phyloP scores from a whole-genome alignment of 1,140 invertebrate species.

The Tribolium castaneum region DNA sequence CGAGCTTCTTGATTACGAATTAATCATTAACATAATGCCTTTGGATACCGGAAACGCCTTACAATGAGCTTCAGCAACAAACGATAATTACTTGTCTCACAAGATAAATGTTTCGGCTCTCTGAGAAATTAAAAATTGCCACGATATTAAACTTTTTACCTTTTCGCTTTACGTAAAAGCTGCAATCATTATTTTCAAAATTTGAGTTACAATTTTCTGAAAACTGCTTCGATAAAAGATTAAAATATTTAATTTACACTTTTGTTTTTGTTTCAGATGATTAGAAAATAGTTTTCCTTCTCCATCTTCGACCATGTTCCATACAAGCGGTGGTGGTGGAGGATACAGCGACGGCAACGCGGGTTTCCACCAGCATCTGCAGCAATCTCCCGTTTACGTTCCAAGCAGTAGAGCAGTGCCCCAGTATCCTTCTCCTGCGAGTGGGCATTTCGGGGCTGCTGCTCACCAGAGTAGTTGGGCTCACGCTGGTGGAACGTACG shows the following conservation, averaged over 20 bases:
- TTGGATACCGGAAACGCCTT: slow-evolving; percentile 2
- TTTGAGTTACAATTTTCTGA: too few relatives aligned
- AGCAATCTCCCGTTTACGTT: slow-evolving; percentile 67
- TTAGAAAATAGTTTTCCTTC: not conserved
- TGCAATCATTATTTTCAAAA: too few relatives aligned
- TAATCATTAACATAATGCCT: not conserved
- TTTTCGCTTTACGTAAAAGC: too few relatives aligned
- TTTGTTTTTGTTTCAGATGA: slow-evolving; percentile 47
- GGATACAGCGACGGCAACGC: slow-evolving; percentile 63
- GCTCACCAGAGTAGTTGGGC: slow-evolving; percentile 59
- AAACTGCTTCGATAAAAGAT: not conserved
- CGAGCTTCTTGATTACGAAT: not conserved
- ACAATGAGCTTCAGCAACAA: not conserved
- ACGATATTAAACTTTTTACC: too few relatives aligned
- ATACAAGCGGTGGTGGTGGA: slow-evolving; percentile 61
- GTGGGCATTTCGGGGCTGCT: slow-evolving; percentile 58
- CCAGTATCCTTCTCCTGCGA: slow-evolving; percentile 62
- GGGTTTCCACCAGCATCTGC: slow-evolving; percentile 62
- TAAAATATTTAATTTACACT: not conserved
- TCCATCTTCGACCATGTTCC: slow-evolving; percentile 57
- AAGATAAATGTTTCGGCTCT: not conserved
- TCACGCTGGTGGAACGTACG: slow-evolving; percentile 60
- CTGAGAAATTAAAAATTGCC: too few relatives aligned
- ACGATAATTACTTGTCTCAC: not conserved
- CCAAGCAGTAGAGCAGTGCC: slow-evolving; percentile 65